Conservation (phyloP, 2,797 vertebrate species). For the Ambastaia sidthimunki region DNA sequence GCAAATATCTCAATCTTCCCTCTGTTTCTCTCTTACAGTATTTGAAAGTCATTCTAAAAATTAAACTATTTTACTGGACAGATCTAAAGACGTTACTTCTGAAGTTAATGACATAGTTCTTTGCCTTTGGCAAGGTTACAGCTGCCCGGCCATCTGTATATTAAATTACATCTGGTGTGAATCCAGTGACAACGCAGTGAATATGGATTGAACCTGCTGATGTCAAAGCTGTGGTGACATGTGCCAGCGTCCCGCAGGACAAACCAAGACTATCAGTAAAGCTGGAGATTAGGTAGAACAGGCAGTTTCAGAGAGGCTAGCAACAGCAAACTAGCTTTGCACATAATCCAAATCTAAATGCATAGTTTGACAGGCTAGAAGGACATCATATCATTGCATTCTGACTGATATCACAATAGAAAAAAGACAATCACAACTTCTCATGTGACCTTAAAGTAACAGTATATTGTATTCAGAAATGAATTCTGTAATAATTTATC, state of each 20-base stretch:
- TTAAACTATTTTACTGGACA: constrained; percentile 62
- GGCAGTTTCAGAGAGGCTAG: too few species aligned
- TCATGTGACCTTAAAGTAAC: background rate
- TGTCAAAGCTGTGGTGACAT: constrained; percentile 58
- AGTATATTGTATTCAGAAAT: background rate
- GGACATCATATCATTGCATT: too few species aligned
- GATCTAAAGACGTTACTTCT: constrained; percentile 63
- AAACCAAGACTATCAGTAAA: constrained; percentile 55
- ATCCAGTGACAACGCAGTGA: constrained; percentile 61
- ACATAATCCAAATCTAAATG: too few species aligned
- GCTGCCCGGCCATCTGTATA: constrained; percentile 59
- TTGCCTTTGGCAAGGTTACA: constrained; percentile 72
- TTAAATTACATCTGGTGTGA: constrained; percentile 69
- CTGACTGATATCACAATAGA: too few species aligned
- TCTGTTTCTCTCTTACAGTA: constrained; percentile 10
- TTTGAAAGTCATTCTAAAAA: constrained; percentile 48
- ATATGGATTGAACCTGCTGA: constrained; percentile 65
- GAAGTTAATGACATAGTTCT: constrained; percentile 67
- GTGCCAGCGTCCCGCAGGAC: constrained; percentile 45
- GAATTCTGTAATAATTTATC: too few species aligned
- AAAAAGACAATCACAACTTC: too few species aligned
- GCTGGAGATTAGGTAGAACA: constrained; percentile 26
- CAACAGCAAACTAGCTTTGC: too few species aligned
- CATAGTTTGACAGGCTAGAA: too few species aligned
- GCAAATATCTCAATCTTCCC: constrained; percentile 14